Evolutionary conservation across 2,888 invertebrate genomes (phyloP).

Genomic region (Folsomia manolachei): DNA sequence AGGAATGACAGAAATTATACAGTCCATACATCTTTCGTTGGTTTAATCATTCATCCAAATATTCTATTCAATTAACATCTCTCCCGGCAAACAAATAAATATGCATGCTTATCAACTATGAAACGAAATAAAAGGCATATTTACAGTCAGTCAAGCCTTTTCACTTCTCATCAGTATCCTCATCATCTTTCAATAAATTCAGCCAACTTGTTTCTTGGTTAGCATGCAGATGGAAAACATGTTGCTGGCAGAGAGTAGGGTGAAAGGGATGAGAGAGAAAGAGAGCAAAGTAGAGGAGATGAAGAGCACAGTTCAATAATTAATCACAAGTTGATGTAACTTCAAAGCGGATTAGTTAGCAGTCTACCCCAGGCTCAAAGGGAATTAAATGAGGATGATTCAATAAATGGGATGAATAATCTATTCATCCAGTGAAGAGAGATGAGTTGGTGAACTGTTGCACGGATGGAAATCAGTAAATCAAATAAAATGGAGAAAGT

Average conservation of each 20-base stretch:
- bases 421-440: constrained; percentile 16
- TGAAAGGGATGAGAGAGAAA: no score
- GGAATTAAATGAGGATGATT: constrained; percentile 21
- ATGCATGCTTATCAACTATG: not conserved
- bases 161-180: not conserved
- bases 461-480: constrained; percentile 13
- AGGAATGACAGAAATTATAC: constrained; percentile 1
- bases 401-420: constrained; percentile 17
- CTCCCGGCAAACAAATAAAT: not conserved
- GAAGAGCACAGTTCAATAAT: constrained; percentile 21
- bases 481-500: constrained; percentile 17
- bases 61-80: constrained; percentile 1
- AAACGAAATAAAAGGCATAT: not conserved
- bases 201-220: no score
- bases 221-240: no score
- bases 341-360: constrained; percentile 19
- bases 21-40: not conserved
- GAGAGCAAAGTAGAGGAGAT: no score
- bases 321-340: constrained; percentile 22
- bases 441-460: not conserved
- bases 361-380: not conserved
- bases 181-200: no score
- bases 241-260: no score
- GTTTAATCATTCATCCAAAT: no score
- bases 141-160: not conserved